A percentile compares a stretch with the other conserved stretches of the same genome.
phyloP scores from a whole-genome alignment of 2,797 vertebrate genomes.

The Prunella strophiata region DNA sequence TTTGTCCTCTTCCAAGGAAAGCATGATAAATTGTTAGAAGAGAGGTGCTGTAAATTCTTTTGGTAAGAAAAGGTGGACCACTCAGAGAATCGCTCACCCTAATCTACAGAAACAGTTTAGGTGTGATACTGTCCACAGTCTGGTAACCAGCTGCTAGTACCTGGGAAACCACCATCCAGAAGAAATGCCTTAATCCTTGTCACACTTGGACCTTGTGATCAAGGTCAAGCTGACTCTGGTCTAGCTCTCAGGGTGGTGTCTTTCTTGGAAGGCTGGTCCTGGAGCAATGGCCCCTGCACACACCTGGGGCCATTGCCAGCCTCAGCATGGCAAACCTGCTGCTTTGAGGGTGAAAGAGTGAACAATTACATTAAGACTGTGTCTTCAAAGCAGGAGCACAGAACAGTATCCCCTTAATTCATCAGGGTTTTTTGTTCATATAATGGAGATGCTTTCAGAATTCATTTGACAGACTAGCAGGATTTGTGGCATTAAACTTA shows the following conservation, averaged over 20 bases:
- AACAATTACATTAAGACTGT: not conserved
- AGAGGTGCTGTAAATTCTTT: not conserved
- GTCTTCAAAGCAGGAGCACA: not conserved
- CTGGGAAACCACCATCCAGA: not conserved
- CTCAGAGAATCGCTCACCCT: not conserved
- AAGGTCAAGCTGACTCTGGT: not conserved
- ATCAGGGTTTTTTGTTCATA: not conserved
- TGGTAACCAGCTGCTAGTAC: not conserved
- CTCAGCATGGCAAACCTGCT: not conserved
- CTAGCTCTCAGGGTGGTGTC: not conserved
- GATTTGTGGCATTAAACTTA: not conserved
- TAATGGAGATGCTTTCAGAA: not conserved
- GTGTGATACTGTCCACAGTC: not conserved
- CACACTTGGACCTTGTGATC: not conserved
- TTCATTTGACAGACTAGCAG: not conserved
- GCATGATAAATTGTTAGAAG: not conserved
- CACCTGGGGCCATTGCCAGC: not conserved
- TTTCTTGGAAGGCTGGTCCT: not conserved
- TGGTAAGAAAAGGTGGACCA: rapidly evolving
- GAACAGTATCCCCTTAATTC: not conserved
- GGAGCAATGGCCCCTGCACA: not conserved
- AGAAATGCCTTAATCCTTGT: not conserved
- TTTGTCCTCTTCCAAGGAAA: not conserved
- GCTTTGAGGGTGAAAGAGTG: not conserved
- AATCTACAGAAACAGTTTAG: not conserved